phyloP scores from a whole-genome alignment of 2,113 vertebrate genomes.

The Saguinus imperator region DNA sequence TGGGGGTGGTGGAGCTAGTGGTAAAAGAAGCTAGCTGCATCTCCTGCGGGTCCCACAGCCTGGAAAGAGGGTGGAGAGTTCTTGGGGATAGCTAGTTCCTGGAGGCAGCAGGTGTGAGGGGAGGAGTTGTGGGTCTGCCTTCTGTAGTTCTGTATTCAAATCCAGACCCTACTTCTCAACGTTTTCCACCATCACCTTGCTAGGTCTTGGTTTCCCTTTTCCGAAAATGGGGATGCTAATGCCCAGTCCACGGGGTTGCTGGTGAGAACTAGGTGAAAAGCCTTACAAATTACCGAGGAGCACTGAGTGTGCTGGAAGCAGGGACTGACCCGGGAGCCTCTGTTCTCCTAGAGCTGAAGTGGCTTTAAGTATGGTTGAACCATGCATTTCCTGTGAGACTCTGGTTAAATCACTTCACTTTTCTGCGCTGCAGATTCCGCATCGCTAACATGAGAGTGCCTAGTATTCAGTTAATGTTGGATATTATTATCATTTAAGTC shows the following conservation, averaged over 20 bases:
- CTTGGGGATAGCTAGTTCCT: background rate
- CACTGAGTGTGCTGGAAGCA: background rate
- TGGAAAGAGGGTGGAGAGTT: background rate
- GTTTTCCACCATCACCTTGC: background rate
- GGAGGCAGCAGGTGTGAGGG: background rate
- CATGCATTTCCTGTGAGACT: background rate
- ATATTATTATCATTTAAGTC: background rate
- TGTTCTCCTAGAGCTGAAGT: background rate
- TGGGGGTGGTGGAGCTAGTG: background rate
- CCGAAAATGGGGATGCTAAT: background rate
- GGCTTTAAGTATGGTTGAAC: background rate
- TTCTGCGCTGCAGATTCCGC: background rate
- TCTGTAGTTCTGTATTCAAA: background rate
- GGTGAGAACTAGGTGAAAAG: background rate
- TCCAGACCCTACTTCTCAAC: background rate
- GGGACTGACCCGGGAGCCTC: background rate
- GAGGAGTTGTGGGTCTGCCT: accelerated
- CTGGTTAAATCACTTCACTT: too few relatives aligned
- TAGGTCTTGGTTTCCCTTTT: background rate
- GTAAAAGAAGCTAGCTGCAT: background rate
- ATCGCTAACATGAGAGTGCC: background rate
- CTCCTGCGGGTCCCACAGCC: background rate
- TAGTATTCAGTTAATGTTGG: background rate
- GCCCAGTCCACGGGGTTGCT: background rate
- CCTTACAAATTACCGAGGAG: background rate